phyloP scores from a whole-genome alignment of 2,888 invertebrate species.

The Rhogogaster chlorosoma region DNA sequence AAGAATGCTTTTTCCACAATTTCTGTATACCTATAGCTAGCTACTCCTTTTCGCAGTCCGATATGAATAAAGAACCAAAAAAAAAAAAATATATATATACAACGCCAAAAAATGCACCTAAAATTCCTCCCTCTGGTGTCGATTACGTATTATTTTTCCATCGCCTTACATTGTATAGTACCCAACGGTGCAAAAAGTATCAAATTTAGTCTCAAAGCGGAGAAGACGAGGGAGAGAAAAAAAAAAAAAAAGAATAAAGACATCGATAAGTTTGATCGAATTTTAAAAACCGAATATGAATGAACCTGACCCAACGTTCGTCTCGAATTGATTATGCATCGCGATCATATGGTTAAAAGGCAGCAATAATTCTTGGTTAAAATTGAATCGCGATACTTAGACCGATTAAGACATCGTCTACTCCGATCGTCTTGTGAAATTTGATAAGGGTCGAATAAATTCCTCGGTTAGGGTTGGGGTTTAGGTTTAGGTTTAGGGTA shows the following conservation, averaged over 20 bases:
- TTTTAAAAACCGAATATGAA: not conserved
- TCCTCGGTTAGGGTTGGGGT: constrained; percentile 1
- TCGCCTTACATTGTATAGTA: constrained; percentile 15
- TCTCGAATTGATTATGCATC: not conserved
- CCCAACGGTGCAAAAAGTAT: constrained; percentile 27
- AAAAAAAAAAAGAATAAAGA: not conserved
- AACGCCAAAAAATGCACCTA: not conserved
- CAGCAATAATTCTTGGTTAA: not conserved
- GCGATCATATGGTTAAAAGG: not conserved
- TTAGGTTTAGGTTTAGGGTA: not conserved
- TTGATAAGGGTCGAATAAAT: constrained; percentile 61
- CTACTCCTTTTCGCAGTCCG: not conserved
- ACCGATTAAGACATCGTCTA: constrained; percentile 64
- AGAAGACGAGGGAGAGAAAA: not conserved
- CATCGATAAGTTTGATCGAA: not conserved
- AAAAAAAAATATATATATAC: not conserved
- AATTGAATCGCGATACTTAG: constrained; percentile 12
- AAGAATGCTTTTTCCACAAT: not conserved
- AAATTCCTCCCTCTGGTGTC: constrained; percentile 23
- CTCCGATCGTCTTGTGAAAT: constrained; percentile 59
- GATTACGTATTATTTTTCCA: constrained; percentile 14
- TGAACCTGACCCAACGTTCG: not conserved
- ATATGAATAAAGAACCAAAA: not conserved
- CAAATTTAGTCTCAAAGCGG: not conserved
- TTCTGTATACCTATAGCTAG: not conserved